Evolutionary conservation across 2,888 invertebrate genomes (phyloP), one percentile per base, ranked within the genome.

Genomic region (Rotaria sp.): DNA sequence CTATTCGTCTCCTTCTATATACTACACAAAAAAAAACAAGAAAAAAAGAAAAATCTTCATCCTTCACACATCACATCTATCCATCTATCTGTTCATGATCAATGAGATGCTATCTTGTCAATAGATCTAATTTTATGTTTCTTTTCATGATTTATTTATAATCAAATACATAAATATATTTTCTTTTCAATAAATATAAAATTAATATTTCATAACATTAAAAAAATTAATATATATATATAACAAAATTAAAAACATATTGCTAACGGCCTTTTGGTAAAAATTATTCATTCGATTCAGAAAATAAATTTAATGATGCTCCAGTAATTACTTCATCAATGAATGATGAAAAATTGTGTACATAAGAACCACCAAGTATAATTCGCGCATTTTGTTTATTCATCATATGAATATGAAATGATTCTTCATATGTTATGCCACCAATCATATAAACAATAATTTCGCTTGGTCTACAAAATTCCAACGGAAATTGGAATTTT

Each of bases 401-500:
- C 86, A 97, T 90, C 88, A 93, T 94, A 57, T 86, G 74, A 4
- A 97, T 95, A 57, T 94, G 93, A 38, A 95, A 91, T 0, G 96
- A 94, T 92, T 99, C 99, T 91, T 98, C 98, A 91, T 96, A 99
- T 0, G 99, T 99, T 75, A 94, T 93, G 24, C 99, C 99, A 4
- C 99, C 99, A 87, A 99, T 94, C 84, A 98, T 94, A 90, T 99
- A 99, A 41, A 98, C 94, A 85, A 99, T 94, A n/a, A 99, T 93
- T 90, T 98, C 96, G 90, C 96, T 95, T 0, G 95, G 95, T 88
- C 96, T 94, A 87, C 85, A 89, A 67, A 35, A 67, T 67, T 67
- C 21, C 35, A 67, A 67, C 21, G 67, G 67, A 67, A 67, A 67
- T 67, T 67, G 7, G 18, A 67, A 67, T 35, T 7, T 21, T 18